Evolutionary conservation across 2,888 invertebrate species (phyloP).

Genomic region (Tetrapedia diversipes): DNA sequence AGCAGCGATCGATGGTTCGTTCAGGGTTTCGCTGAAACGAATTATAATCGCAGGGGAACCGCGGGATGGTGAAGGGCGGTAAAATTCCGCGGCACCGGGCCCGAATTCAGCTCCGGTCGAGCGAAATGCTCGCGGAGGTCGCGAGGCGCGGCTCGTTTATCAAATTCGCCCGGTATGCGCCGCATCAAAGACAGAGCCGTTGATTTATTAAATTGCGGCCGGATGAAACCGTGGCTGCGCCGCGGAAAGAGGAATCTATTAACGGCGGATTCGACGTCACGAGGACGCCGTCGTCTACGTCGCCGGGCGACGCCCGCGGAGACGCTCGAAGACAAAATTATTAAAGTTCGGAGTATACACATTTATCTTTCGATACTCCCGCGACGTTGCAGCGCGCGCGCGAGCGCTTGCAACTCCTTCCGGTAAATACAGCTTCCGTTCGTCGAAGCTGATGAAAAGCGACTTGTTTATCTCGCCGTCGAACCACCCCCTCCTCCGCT

Average conservation of each 20-base stretch:
- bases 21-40: neutral
- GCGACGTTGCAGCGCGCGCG: conserved; percentile 45
- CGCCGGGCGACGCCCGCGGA: neutral
- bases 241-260: conserved; percentile 53
- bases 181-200: conserved; percentile 62
- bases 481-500: conserved; percentile 55
- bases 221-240: conserved; percentile 27
- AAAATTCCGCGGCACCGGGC: conserved; percentile 47
- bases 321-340: conserved; percentile 61
- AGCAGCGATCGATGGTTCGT: conserved; percentile 1
- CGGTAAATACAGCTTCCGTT: conserved; percentile 63
- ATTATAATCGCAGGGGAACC: conserved; percentile 31
- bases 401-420: conserved; percentile 44
- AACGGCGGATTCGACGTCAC: conserved; percentile 40
- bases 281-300: conserved; percentile 16
- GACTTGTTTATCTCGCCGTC: conserved; percentile 64
- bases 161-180: conserved; percentile 53
- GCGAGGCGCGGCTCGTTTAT: conserved; percentile 56
- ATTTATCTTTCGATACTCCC: conserved; percentile 62
- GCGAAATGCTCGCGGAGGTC: conserved; percentile 48
- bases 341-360: conserved; percentile 62
- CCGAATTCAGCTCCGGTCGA: conserved; percentile 43
- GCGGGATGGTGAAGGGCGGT: neutral
- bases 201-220: conserved; percentile 69
- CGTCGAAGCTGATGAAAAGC: conserved; percentile 67